phyloP scores from a whole-genome alignment of 1,140 invertebrate genomes.

The Drosophila aff. region DNA sequence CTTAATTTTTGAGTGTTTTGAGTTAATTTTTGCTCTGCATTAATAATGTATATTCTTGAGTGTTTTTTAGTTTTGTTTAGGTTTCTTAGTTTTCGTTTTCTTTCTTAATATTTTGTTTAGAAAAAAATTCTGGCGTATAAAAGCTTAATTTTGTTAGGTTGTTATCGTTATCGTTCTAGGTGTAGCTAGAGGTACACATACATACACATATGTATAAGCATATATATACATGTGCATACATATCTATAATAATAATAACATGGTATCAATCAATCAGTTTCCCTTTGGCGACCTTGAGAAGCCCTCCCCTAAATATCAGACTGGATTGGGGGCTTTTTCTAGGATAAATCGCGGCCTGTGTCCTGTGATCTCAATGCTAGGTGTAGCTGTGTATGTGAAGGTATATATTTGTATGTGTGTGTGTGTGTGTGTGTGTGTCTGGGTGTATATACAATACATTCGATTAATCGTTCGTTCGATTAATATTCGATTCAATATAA shows the following conservation, averaged over 20 bases:
- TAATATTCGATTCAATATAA: slow-evolving; percentile 55
- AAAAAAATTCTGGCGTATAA: slow-evolving; percentile 82
- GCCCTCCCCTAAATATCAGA: slow-evolving; percentile 39
- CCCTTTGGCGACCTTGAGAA: slow-evolving; percentile 51
- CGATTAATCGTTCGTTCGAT: slow-evolving; percentile 6
- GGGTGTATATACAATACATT: slow-evolving; percentile 33
- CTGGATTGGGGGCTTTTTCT: slow-evolving; percentile 29
- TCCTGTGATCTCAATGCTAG: slow-evolving; percentile 3
- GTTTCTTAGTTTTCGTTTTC: slow-evolving; percentile 24
- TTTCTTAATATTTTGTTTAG: slow-evolving; percentile 55
- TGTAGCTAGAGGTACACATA: slow-evolving; percentile 41
- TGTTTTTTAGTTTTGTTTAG: slow-evolving; percentile 19
- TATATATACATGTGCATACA: slow-evolving; percentile 33
- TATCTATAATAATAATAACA: slow-evolving; percentile 37
- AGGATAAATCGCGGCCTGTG: slow-evolving; percentile 8
- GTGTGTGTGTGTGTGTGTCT: neutral
- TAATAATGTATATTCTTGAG: slow-evolving; percentile 46
- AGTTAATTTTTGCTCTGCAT: slow-evolving; percentile 30
- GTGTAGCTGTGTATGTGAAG: neutral
- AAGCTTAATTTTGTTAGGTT: slow-evolving; percentile 63
- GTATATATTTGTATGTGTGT: neutral
- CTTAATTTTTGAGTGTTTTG: slow-evolving; percentile 59
- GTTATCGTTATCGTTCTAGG: slow-evolving; percentile 30
- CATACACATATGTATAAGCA: slow-evolving; percentile 35
- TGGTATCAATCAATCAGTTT: slow-evolving; percentile 41